Conservation (phyloP, 2,888 invertebrate species). For the Agonopterix arenella region DNA sequence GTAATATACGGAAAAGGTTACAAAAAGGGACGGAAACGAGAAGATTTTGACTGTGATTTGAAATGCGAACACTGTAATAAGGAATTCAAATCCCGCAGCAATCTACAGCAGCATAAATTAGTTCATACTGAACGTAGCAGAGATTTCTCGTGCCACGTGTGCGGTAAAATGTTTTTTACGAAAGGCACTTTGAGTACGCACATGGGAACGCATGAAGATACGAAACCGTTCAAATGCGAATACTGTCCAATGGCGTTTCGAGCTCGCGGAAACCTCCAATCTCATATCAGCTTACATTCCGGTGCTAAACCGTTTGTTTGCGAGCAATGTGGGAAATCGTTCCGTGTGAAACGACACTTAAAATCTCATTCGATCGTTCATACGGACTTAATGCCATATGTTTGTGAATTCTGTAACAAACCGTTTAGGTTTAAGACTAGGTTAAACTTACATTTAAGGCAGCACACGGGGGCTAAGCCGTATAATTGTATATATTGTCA, state of each 20-base stretch:
- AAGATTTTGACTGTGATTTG: constrained; percentile 29
- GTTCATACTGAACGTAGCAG: constrained; percentile 63
- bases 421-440: constrained; percentile 63
- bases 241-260: constrained; percentile 60
- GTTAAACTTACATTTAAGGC: constrained; percentile 57
- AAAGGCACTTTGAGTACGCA: constrained; percentile 63
- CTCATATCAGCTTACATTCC: constrained; percentile 58
- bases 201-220: constrained; percentile 58
- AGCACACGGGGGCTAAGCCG: constrained; percentile 68
- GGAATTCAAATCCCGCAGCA: constrained; percentile 57
- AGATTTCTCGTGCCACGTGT: constrained; percentile 62
- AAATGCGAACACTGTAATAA: constrained; percentile 58
- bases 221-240: constrained; percentile 60
- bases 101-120: constrained; percentile 52
- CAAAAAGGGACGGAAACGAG: constrained; percentile 29
- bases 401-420: constrained; percentile 62
- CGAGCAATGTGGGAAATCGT: constrained; percentile 66
- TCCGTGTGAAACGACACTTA: constrained; percentile 60
- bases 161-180: constrained; percentile 69
- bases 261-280: constrained; percentile 58
- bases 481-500: constrained; percentile 60
- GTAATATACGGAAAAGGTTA: constrained; percentile 36
- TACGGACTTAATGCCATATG: constrained; percentile 61
- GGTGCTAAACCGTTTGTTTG: constrained; percentile 64
- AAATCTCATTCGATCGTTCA: constrained; percentile 68